These are phyloP conservation scores for Aleiodes leptofemur DNA, from an alignment of 2,888 invertebrate genomes.

Conservation along the genomic window DNA sequence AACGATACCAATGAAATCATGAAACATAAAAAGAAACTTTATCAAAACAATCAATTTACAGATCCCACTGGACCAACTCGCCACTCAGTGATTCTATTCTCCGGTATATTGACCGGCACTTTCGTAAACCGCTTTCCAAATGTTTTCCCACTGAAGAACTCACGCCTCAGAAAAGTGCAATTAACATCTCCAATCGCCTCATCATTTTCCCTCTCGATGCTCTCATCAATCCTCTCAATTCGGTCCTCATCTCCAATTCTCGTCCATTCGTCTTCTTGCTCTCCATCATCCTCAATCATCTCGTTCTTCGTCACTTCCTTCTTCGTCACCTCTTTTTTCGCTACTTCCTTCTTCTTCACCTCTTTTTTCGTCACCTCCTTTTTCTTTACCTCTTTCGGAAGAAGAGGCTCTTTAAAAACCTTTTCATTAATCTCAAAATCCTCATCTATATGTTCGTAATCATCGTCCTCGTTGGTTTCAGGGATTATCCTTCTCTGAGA, in stretches of 20 bases:
- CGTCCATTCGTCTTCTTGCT: not conserved
- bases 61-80: too few relatives aligned
- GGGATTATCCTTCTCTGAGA: not conserved
- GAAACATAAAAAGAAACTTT: not conserved
- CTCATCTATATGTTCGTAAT: too few relatives aligned
- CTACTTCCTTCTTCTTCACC: not conserved
- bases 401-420: too few relatives aligned
- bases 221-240: too few relatives aligned
- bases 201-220: too few relatives aligned
- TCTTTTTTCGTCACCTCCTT: not conserved
- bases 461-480: not conserved
- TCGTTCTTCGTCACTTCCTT: not conserved
- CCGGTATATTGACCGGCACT: not conserved
- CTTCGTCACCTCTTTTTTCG: not conserved
- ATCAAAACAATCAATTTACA: not conserved
- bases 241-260: not conserved
- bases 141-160: not conserved
- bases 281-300: not conserved
- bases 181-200: too few relatives aligned
- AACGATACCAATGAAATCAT: not conserved
- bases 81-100: not conserved
- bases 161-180: not conserved
- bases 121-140: conserved; percentile 10
- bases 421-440: not conserved
- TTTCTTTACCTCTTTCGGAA: too few relatives aligned